phyloP scores from a whole-genome alignment of 2,113 vertebrate genomes.

The Pelecanus crispus region DNA sequence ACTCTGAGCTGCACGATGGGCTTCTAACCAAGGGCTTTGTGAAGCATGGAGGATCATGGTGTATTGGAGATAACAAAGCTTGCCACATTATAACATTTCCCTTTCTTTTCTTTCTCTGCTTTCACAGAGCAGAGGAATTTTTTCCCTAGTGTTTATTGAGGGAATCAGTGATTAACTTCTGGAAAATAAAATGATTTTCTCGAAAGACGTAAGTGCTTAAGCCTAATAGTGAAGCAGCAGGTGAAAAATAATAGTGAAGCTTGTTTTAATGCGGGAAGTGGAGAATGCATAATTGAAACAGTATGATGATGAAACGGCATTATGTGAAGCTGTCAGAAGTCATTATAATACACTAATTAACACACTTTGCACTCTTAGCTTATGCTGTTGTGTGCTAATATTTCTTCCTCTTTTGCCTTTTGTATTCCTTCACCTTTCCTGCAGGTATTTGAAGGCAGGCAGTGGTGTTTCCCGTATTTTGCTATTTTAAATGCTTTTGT shows the following conservation, averaged over 20 bases:
- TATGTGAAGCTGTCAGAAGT: conserved; percentile 62
- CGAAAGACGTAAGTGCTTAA: conserved; percentile 28
- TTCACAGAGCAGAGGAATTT: conserved; percentile 9
- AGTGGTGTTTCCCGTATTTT: background rate
- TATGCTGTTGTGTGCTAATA: conserved; percentile 48
- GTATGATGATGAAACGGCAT: conserved; percentile 67
- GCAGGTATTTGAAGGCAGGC: background rate
- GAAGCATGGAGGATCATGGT: background rate
- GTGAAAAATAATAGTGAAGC: conserved; percentile 56
- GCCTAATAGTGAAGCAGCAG: conserved; percentile 55
- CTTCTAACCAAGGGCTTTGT: conserved; percentile 32
- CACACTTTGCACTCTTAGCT: conserved; percentile 22
- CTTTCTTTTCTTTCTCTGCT: conserved; percentile 1
- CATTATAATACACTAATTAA: conserved; percentile 68
- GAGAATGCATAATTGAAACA: conserved; percentile 66
- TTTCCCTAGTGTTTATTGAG: background rate
- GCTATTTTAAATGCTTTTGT: background rate
- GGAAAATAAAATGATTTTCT: conserved; percentile 44
- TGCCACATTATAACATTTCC: background rate
- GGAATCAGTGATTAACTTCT: conserved; percentile 38
- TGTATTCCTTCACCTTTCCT: conserved; percentile 45
- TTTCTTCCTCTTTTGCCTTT: conserved; percentile 36
- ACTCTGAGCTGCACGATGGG: conserved; percentile 15
- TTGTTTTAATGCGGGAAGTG: conserved; percentile 55
- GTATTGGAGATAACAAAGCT: background rate